Evolutionary conservation across 35 echinoderm and acorn worm species (phyloP).

Genomic region (Ptychodera flava): DNA sequence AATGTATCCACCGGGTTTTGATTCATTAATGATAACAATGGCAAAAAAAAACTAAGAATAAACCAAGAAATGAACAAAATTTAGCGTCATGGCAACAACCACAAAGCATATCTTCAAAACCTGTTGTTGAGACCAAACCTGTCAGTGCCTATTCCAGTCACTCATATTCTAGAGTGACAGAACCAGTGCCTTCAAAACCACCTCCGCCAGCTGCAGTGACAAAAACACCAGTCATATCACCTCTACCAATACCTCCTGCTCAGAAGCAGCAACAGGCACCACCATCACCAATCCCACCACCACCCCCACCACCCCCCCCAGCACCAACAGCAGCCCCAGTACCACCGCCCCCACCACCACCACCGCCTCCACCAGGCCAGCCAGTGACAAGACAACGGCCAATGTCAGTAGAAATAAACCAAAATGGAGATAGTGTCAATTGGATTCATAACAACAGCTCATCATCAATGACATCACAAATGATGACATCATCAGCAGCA

Average conservation of each 20-base stretch:
- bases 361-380: neutral
- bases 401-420: no score
- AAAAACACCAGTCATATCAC: neutral
- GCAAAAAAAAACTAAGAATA: neutral
- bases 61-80: no score
- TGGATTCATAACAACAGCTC: no score
- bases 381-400: neutral
- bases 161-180: neutral
- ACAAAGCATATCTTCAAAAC: neutral
- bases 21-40: neutral
- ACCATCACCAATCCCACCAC: neutral
- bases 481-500: no score
- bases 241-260: neutral
- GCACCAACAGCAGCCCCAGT: no score
- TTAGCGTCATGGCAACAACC: neutral
- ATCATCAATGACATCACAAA: no score
- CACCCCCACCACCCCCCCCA: neutral
- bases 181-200: neutral
- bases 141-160: neutral
- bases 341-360: conserved; percentile 28
- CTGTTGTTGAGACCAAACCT: neutral
- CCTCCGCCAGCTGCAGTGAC: neutral
- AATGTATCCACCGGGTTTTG: neutral
- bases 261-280: neutral
- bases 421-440: no score